Conservation (phyloP, 2,113 vertebrate species). For the Balaeniceps rex region DNA sequence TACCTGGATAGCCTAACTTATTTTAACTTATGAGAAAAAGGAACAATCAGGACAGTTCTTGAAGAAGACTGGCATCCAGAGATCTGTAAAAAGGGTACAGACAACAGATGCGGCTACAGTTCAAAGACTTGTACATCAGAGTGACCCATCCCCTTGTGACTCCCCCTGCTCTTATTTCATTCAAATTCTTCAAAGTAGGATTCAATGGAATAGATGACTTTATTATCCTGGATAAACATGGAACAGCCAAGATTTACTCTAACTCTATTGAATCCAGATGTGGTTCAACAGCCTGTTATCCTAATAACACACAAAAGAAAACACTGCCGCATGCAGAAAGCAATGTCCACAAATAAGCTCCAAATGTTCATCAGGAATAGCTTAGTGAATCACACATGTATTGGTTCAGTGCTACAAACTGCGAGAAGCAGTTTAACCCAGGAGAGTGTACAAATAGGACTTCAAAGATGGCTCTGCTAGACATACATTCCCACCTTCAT, state of each 20-base stretch:
- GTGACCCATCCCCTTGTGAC: not conserved
- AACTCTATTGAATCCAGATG: conserved; percentile 11
- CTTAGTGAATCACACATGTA: not conserved
- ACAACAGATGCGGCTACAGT: not conserved
- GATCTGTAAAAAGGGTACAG: not conserved
- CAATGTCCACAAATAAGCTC: not conserved
- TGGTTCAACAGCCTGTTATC: not conserved
- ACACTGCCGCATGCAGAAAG: not conserved
- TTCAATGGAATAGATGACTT: not conserved
- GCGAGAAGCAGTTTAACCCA: not conserved
- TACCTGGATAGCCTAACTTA: not conserved
- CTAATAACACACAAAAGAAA: not conserved
- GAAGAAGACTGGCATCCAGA: not conserved
- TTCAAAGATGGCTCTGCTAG: not conserved
- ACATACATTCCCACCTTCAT: not conserved
- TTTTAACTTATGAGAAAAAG: not conserved
- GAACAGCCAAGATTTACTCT: not conserved
- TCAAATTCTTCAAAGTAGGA: conserved; percentile 26
- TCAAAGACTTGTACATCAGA: conserved; percentile 31
- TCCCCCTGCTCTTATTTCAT: not conserved
- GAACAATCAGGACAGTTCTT: not conserved
- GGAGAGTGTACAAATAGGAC: not conserved
- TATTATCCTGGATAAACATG: not conserved
- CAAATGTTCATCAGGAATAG: not conserved
- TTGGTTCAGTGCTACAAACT: not conserved